Evolutionary conservation across 2,888 invertebrate genomes (phyloP).

Genomic region (Leucoma salicis): DNA sequence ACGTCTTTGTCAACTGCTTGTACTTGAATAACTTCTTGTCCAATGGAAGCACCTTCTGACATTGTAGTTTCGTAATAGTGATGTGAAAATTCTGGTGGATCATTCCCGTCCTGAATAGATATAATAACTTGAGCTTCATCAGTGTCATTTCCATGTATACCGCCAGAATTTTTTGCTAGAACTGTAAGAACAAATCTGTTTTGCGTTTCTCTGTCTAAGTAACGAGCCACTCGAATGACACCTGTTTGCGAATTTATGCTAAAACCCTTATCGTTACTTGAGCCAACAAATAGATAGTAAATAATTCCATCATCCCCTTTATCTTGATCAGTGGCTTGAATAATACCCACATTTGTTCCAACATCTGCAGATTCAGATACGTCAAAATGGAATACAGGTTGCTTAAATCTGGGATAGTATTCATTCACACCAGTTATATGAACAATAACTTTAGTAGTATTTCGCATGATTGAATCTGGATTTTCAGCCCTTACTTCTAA

Average conservation of each 20-base stretch:
- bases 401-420: constrained; percentile 92
- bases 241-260: constrained; percentile 92
- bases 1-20: constrained; percentile 96
- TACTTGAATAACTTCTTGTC: constrained; percentile 88
- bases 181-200: constrained; percentile 94
- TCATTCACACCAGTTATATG: constrained; percentile 94
- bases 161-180: constrained; percentile 96
- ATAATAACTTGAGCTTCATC: constrained; percentile 97
- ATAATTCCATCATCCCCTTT: constrained; percentile 93
- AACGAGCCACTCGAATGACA: constrained; percentile 90
- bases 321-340: constrained; percentile 95
- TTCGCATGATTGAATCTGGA: constrained; percentile 91
- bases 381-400: constrained; percentile 95
- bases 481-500: constrained; percentile 92
- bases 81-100: constrained; percentile 95
- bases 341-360: constrained; percentile 91
- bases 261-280: constrained; percentile 96
- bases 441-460: constrained; percentile 86
- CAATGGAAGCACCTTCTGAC: constrained; percentile 89
- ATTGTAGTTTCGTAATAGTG: constrained; percentile 89
- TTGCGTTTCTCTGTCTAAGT: constrained; percentile 93
- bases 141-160: constrained; percentile 96
- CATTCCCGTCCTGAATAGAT: constrained; percentile 97
- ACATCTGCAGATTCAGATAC: constrained; percentile 95
- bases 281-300: constrained; percentile 95